Conservation (phyloP, 2,888 invertebrate genomes). For the Euspilapteryx auroguttella region DNA sequence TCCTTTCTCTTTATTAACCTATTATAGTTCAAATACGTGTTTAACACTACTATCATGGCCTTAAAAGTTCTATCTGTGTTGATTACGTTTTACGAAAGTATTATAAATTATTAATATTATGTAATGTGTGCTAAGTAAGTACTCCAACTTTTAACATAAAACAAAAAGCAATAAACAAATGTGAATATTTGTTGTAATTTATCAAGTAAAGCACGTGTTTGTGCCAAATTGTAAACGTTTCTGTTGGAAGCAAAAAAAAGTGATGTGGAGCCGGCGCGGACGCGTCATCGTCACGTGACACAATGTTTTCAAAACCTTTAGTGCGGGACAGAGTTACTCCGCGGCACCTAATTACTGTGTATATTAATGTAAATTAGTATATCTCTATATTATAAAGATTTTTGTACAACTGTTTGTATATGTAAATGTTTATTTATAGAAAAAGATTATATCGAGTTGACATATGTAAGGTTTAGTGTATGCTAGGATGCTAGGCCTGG, state of each 20-base stretch:
- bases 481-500: constrained; percentile 29
- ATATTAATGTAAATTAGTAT: constrained; percentile 34
- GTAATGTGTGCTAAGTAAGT: constrained; percentile 2
- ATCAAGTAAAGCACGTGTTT: constrained; percentile 30
- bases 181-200: constrained; percentile 39
- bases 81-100: background rate
- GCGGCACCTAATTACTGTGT: constrained; percentile 36
- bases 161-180: constrained; percentile 41
- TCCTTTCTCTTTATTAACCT: constrained; percentile 23
- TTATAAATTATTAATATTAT: constrained; percentile 6
- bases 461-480: constrained; percentile 18
- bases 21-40: constrained; percentile 26
- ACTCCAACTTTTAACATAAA: constrained; percentile 13
- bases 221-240: constrained; percentile 26
- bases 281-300: background rate
- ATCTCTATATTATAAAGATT: constrained; percentile 36
- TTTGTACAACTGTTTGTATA: constrained; percentile 53
- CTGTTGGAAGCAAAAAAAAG: background rate
- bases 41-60: constrained; percentile 18
- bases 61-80: constrained; percentile 2
- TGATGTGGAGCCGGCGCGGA: background rate
- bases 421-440: constrained; percentile 53
- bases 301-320: background rate
- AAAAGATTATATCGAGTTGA: constrained; percentile 28
- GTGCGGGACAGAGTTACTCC: background rate